phyloP scores from a whole-genome alignment of 1,140 invertebrate species.

The Telenomus remus region DNA sequence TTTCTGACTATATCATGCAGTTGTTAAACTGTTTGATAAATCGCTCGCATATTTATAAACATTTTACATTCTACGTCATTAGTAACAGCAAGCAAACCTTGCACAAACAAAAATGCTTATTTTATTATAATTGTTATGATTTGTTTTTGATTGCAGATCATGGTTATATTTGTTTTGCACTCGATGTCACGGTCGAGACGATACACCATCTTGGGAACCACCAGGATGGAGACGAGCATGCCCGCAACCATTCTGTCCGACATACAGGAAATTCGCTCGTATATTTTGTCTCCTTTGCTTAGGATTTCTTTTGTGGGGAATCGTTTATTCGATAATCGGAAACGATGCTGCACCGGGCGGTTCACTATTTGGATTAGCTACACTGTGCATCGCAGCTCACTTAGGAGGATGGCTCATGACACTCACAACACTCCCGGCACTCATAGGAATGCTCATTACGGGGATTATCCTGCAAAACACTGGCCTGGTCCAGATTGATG shows the following conservation, averaged over 20 bases:
- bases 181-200: conserved; percentile 82
- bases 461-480: conserved; percentile 88
- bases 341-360: conserved; percentile 85
- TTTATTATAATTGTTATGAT: too few species aligned
- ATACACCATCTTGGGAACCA: conserved; percentile 85
- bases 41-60: too few species aligned
- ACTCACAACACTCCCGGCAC: conserved; percentile 86
- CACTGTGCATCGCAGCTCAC: conserved; percentile 84
- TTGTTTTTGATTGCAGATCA: conserved; percentile 76
- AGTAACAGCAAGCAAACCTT: too few species aligned
- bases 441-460: conserved; percentile 90
- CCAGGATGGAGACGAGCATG: conserved; percentile 84
- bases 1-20: too few species aligned
- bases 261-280: conserved; percentile 85
- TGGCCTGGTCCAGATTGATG: conserved; percentile 82
- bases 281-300: conserved; percentile 81
- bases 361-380: conserved; percentile 85
- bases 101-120: too few species aligned
- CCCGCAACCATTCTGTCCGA: conserved; percentile 87
- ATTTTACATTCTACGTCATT: too few species aligned
- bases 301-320: conserved; percentile 85
- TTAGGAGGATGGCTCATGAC: conserved; percentile 87
- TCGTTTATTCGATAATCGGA: conserved; percentile 84
- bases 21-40: too few species aligned
- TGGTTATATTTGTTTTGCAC: conserved; percentile 84